Base-by-base conservation (phyloP, 1,140 invertebrate genomes). In the Cydia pomonella region DNA sequence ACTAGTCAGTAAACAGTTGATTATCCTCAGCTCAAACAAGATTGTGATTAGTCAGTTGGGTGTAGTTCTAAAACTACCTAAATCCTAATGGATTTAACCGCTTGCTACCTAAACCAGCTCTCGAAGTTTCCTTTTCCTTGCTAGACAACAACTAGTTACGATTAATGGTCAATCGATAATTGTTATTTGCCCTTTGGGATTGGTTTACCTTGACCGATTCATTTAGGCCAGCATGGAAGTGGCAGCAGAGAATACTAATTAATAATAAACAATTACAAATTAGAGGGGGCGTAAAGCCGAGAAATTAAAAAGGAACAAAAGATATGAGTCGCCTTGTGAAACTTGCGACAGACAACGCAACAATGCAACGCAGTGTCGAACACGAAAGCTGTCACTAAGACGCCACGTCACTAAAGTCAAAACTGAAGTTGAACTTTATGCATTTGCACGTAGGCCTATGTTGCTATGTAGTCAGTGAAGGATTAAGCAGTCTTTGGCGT, bases 121-220 rank as follows among this genome's bases (percentile, higher is more conserved):
- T 13, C 23, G 59, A 63, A 50, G 47, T 50, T 50, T 50, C 59
- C 59, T 63, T 63, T 66, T 29, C 63, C 27, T 33, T 27, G 21
- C 33, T 38, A 25, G 62, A 25, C 62, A 63, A 66, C 63, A 66
- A 66, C 27, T 66, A 66, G 63, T 33, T 66, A 66, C 63, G 5
- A 66, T 66, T 66, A 33, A 66, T 66, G 23, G 63, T 3, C 27
- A 66, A 66, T 29, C 63, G 7, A 66, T 66, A 27, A 12, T 63
- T 10, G 59, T 25, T 16, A 13, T 33, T 29, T 29, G 63, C 23
- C 63, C 63, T 74, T 33, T 66, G n/a, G 50, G 21, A 18, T 50
- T 50, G 47, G 16, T n/a, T 53, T 73, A n/a, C 63, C 63, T 62
- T 63, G 33, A 47, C 23, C 27, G 80, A 75, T 81, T 73, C 63